Conservation (phyloP, 1,140 invertebrate genomes). For the Goniozus legneri region DNA sequence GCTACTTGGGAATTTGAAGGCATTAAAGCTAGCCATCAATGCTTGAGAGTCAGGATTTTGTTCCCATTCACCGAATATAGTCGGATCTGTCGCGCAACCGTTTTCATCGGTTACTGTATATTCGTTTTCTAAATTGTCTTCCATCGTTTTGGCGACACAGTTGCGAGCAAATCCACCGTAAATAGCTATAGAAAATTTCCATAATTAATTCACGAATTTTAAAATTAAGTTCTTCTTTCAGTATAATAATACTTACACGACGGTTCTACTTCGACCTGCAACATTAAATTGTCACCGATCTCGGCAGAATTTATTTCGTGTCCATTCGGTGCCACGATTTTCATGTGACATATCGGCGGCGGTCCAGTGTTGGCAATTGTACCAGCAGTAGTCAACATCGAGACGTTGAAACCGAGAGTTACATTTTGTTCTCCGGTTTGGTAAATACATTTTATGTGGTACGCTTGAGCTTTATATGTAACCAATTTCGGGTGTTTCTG, state of each 20-base stretch:
- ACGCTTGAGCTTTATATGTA: conserved; percentile 92
- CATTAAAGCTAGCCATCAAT: conserved; percentile 84
- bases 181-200: conserved; percentile 69
- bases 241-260: conserved; percentile 63
- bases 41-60: conserved; percentile 79
- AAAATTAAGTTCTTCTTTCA: background rate
- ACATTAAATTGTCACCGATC: conserved; percentile 86
- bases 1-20: conserved; percentile 93
- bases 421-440: conserved; percentile 92
- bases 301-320: conserved; percentile 86
- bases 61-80: conserved; percentile 91
- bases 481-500: conserved; percentile 93
- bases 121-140: conserved; percentile 84
- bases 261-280: conserved; percentile 91
- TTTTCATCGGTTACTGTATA: conserved; percentile 92
- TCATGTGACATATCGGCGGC: conserved; percentile 89
- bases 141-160: conserved; percentile 89
- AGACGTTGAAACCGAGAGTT: conserved; percentile 89
- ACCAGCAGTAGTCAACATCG: conserved; percentile 90
- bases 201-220: conserved; percentile 5
- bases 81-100: conserved; percentile 88
- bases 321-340: conserved; percentile 82
- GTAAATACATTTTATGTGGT: conserved; percentile 92
- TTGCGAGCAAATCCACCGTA: conserved; percentile 91
- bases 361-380: conserved; percentile 94